Evolutionary conservation across 2,888 invertebrate genomes (phyloP), one percentile per base, ranked within the genome.

Genomic region (Cosmopolites sordidus): DNA sequence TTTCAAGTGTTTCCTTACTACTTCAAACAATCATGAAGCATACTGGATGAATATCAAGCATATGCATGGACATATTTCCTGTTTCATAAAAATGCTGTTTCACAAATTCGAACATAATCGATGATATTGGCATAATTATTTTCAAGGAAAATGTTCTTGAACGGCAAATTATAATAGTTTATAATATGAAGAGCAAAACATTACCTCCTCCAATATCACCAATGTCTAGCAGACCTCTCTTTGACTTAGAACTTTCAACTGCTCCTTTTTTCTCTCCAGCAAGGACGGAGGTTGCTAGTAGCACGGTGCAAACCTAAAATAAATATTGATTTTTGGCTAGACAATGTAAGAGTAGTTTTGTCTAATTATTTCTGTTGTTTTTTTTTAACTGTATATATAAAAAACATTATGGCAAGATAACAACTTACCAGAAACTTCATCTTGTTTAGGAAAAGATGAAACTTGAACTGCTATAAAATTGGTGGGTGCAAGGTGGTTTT

Each of bases 371-470:
- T n/a, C n/a, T n/a, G n/a, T n/a, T n/a, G n/a, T n/a, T 12, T 38
- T n/a, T n/a, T n/a, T n/a, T n/a, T n/a, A n/a, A n/a, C n/a, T n/a
- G n/a, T n/a, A n/a, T n/a, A n/a, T n/a, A n/a, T n/a, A n/a, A n/a
- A n/a, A n/a, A n/a, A n/a, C n/a, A n/a, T n/a, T n/a, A n/a, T n/a
- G n/a, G n/a, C n/a, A n/a, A n/a, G n/a, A n/a, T n/a, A n/a, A n/a
- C 15, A 33, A 53, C 65, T 62, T 58, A 66, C 66, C 66, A 66
- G 64, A 65, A 65, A 61, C 61, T 65, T 66, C 66, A 66, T 66
- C 63, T 64, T 64, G 60, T 52, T 54, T 58, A 43, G 51, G 51
- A 53, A 54, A 56, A 58, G 58, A 60, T 60, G 47, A 56, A 61
- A 61, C 62, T 59, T 60, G 61, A 64, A 66, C 64, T 66, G 66